Base-by-base conservation (phyloP, 2,888 invertebrate species). In the Eubasilissa splendida region DNA sequence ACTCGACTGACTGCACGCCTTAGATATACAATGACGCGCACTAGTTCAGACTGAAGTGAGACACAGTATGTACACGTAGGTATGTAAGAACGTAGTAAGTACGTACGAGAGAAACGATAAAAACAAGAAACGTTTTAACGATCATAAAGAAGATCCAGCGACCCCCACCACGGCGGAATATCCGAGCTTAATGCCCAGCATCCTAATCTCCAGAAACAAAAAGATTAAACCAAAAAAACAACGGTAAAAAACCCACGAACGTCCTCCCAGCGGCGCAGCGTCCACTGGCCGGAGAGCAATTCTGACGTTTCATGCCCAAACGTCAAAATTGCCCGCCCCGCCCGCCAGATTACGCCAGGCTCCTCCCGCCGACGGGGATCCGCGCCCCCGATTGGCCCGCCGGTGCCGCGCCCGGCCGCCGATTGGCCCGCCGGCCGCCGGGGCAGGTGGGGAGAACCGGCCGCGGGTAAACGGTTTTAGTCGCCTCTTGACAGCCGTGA, bases 271-370 rank as follows among this genome's bases (percentile, higher is more conserved):
- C 12, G 14, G 42, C 50, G 60, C 75, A 60, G 52, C 75, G 75
- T 42, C 75, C 75, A 75, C 52, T 75, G 42, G 59, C 60, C 59
- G 59, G 50, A 60, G 75, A 75, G 75, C 42, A 50, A 75, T 75
- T 52, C 59, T 75, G 75, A 75, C 60, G 75, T 75, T 75, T 75
- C 31, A 52, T 60, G 59, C 59, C 59, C 60, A 50, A 58, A 60
- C 60, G 77, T 77, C 59, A 54, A 68, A 77, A 71, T 70, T 77
- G 52, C 56, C 58, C 52, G 77, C 59, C 53, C 77, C 77, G 77
- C 77, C 77, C 52, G 14, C 31, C 59, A 33, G 60, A 77, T 77
- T 71, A 77, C 14, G 14, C 3, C 7, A 2, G 10, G 59, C 22
- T 22, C 66, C 60, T 53, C 77, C 77, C 58, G 33, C 31, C 31